Evolutionary conservation across 2,888 invertebrate species (phyloP).

Genomic region (Myopa tessellatipennis): DNA sequence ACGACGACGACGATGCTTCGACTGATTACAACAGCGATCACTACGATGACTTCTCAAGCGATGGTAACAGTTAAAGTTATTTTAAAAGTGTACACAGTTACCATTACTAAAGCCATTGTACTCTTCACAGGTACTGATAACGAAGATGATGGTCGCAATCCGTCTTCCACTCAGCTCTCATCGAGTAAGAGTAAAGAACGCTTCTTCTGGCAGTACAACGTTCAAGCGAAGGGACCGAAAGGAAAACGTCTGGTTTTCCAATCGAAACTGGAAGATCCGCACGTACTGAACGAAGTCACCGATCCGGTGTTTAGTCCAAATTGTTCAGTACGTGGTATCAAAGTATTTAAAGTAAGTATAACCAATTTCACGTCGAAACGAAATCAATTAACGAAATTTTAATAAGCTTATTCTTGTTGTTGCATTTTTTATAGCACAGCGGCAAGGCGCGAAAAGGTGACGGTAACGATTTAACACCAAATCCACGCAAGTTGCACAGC

Average conservation of each 20-base stretch:
- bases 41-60: conserved; percentile 87
- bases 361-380: conserved; percentile 43
- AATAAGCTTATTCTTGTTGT: background rate
- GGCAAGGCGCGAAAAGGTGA: conserved; percentile 96
- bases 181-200: conserved; percentile 78
- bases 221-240: conserved; percentile 97
- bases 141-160: conserved; percentile 63
- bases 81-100: background rate
- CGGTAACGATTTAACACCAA: conserved; percentile 96
- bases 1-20: conserved; percentile 85
- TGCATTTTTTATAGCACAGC: conserved; percentile 68
- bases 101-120: background rate
- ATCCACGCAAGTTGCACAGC: conserved; percentile 88
- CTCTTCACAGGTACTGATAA: conserved; percentile 57
- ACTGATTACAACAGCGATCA: conserved; percentile 88
- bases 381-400: background rate
- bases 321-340: conserved; percentile 90
- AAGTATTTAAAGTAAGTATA: conserved; percentile 72
- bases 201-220: conserved; percentile 99
- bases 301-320: conserved; percentile 97
- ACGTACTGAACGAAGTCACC: conserved; percentile 88
- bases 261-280: conserved; percentile 90
- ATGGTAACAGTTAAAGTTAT: conserved; percentile 69
- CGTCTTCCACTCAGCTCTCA: conserved; percentile 59
- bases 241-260: conserved; percentile 89